These are phyloP conservation scores for Hippocampus zosterae DNA, from an alignment of 2,113 vertebrate species.

Conservation along the genomic window DNA sequence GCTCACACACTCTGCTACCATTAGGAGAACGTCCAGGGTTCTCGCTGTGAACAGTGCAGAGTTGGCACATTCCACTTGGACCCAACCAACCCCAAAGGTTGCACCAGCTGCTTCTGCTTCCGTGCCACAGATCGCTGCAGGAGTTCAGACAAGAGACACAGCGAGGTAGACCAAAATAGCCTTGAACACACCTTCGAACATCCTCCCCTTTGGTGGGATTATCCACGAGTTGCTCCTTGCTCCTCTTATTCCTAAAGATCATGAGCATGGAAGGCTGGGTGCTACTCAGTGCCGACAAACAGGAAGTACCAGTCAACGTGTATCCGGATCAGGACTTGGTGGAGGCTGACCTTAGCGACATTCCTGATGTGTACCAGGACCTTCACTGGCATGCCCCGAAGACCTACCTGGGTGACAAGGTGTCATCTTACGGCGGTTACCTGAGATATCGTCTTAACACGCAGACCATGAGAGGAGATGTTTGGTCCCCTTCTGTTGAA, in stretches of 20 bases:
- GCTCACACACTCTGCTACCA: background rate
- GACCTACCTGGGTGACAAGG: constrained; percentile 88
- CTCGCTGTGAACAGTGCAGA: constrained; percentile 85
- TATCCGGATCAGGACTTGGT: constrained; percentile 70
- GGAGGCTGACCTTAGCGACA: constrained; percentile 76
- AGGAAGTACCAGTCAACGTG: constrained; percentile 73
- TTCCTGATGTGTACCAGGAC: constrained; percentile 83
- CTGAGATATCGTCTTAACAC: constrained; percentile 83
- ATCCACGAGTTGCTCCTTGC: background rate
- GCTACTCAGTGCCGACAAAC: constrained; percentile 80
- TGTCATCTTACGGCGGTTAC: constrained; percentile 87
- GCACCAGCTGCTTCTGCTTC: constrained; percentile 97
- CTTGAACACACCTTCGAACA: background rate
- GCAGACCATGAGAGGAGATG: constrained; percentile 83
- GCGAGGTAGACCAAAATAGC: constrained; percentile 67
- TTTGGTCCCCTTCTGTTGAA: constrained; percentile 78
- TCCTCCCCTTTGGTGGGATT: background rate
- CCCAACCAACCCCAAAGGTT: constrained; percentile 88
- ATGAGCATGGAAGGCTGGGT: constrained; percentile 86
- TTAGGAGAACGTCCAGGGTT: constrained; percentile 92
- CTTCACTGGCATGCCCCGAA: constrained; percentile 88
- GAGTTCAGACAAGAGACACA: constrained; percentile 76
- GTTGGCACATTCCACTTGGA: constrained; percentile 90
- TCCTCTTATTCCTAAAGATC: constrained; percentile 62
- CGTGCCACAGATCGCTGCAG: constrained; percentile 89